These are phyloP conservation scores for Eudemis profundana DNA, from an alignment of 2,888 invertebrate species.

Conservation along the genomic window DNA sequence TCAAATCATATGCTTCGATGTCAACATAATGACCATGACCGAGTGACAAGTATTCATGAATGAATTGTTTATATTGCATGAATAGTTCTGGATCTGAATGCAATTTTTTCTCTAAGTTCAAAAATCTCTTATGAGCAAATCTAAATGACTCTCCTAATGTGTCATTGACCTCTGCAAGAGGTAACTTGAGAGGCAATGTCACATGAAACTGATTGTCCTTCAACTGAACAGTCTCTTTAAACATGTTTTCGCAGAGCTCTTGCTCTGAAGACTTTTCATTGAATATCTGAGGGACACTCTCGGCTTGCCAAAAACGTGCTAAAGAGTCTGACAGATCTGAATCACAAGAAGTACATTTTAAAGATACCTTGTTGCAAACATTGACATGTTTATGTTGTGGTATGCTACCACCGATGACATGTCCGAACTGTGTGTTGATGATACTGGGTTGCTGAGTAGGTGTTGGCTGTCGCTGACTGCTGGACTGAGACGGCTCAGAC, in stretches of 20 bases:
- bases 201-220: not conserved
- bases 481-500: no score
- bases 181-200: not conserved
- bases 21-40: slow-evolving; percentile 16
- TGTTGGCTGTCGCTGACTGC: no score
- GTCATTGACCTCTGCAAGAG: not conserved
- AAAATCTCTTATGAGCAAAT: slow-evolving; percentile 45
- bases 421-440: no score
- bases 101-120: slow-evolving; percentile 45
- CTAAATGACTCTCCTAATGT: slow-evolving; percentile 47
- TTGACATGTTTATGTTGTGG: no score
- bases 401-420: no score
- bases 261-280: not conserved
- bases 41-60: slow-evolving; percentile 18
- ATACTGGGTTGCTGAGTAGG: no score
- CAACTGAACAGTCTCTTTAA: not conserved
- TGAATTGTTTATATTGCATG: slow-evolving; percentile 36
- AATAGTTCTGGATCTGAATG: slow-evolving; percentile 29
- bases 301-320: no score
- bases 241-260: not conserved
- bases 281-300: slow-evolving; percentile 33
- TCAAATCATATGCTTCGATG: not conserved
- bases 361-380: no score
- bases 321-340: no score
- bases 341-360: no score